Evolutionary conservation across 2,113 vertebrate genomes (phyloP).

Genomic region (Prionailurus viverrinus): DNA sequence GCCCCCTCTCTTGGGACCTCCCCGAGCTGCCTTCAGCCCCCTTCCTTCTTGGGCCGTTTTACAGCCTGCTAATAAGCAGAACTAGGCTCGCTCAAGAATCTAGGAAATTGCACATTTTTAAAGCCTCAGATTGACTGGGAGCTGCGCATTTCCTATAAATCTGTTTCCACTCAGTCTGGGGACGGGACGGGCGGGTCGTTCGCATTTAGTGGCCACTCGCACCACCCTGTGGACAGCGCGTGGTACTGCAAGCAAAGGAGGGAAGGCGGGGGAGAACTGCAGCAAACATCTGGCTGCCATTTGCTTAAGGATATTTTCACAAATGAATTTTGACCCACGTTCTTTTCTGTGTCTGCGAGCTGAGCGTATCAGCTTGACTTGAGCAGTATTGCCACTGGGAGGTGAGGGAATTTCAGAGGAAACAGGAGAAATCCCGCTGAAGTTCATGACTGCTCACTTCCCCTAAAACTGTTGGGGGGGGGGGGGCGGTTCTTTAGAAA

Average conservation of each 20-base stretch:
- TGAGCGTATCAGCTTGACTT: not conserved
- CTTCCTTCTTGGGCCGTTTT: not conserved
- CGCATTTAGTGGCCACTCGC: not conserved
- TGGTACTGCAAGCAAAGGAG: not conserved
- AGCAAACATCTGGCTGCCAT: no score
- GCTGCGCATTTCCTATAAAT: slow-evolving; percentile 1
- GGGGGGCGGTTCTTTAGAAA: not conserved
- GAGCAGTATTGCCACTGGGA: not conserved
- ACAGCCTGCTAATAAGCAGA: slow-evolving; percentile 2
- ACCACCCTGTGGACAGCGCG: slow-evolving; percentile 53
- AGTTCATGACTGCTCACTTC: not conserved
- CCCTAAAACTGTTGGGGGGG: not conserved
- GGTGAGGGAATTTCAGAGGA: not conserved
- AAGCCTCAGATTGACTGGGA: slow-evolving; percentile 7
- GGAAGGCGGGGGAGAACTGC: rapidly evolving
- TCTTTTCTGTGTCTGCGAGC: not conserved
- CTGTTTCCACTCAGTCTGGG: not conserved
- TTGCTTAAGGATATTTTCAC: not conserved
- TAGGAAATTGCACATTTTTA: slow-evolving; percentile 47
- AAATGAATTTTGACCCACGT: not conserved
- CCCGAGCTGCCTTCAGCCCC: not conserved
- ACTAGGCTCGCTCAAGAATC: not conserved
- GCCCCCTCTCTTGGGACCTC: no score
- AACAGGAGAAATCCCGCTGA: not conserved
- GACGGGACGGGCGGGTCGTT: rapidly evolving